Evolutionary conservation across 2,888 invertebrate species (phyloP), one percentile per base, ranked within the genome.

Genomic region (Caradrina kadenii): DNA sequence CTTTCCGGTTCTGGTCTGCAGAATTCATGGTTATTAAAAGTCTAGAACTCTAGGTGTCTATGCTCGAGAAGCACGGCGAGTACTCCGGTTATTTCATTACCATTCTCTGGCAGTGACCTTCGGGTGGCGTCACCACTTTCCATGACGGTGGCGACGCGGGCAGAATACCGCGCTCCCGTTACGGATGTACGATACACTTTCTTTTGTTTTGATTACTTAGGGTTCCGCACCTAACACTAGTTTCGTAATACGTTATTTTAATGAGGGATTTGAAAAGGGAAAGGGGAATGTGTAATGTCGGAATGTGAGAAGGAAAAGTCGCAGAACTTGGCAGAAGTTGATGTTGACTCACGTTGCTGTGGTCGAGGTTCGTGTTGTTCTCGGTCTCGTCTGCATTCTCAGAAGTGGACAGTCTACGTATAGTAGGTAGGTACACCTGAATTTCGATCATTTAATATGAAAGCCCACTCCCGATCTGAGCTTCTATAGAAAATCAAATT

Each of bases 81-180:
- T 13, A 69, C 50, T 50, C 10, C 26, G 55, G 69, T 64, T 63
- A 60, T 76, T 82, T 89, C 89, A 89, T 90, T 91, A 83, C 85
- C 85, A 91, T 89, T 87, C 90, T 76, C 60, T 82, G 92, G 75
- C 93, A 92, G 83, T 93, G 94, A 93, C 93, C 94, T 92, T 92
- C 89, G 76, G 58, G 62, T 77, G 73, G 70, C 85, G 80, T 71
- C 79, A 84, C 79, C 91, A 93, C 93, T 93, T 94, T 94, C 93
- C 88, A 86, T 83, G 81, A 60, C 75, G 74, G 45, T 22, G 21
- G 42, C 72, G 76, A 90, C 93, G 93, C 91, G 92, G 86, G 55
- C 81, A 42, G 92, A 84, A 86, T 90, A 82, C 78, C 61, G 76
- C 75, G 82, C 76, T 80, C 76, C 79, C 81, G 66, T 82, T 78